Conservation (phyloP, 2,888 invertebrate genomes). For the Chromoteleia sp. region DNA sequence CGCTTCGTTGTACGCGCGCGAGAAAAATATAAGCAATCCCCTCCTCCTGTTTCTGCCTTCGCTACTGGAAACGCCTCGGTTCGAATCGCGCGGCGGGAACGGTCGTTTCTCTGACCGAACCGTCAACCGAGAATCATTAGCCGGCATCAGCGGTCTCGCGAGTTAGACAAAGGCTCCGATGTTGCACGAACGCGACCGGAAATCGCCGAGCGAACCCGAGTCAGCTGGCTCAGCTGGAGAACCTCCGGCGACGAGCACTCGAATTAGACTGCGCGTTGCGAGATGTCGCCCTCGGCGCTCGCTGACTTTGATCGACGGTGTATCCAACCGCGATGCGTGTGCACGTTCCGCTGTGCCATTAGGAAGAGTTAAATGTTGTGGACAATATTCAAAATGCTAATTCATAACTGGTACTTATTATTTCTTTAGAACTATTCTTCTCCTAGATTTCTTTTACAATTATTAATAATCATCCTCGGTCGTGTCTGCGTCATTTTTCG, state of each 20-base stretch:
- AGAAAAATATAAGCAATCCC: background rate
- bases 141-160: conserved; percentile 79
- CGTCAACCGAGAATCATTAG: conserved; percentile 31
- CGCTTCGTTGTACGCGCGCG: background rate
- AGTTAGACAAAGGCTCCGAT: conserved; percentile 81
- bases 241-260: conserved; percentile 51
- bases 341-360: conserved; percentile 5
- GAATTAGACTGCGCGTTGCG: conserved; percentile 15
- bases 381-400: conserved; percentile 17
- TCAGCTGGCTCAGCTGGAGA: conserved; percentile 76
- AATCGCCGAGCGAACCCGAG: conserved; percentile 75
- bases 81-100: conserved; percentile 48
- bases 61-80: conserved; percentile 22
- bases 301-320: conserved; percentile 14
- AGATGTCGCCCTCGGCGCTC: conserved; percentile 20
- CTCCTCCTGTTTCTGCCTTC: background rate
- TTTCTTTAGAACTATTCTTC: conserved; percentile 6
- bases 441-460: too few relatives aligned
- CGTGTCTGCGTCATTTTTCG: too few relatives aligned
- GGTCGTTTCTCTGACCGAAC: conserved; percentile 17
- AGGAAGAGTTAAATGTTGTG: conserved; percentile 4
- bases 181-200: conserved; percentile 72
- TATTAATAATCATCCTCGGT: too few relatives aligned
- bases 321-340: background rate
- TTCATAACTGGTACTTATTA: conserved; percentile 16